Conservation (phyloP, 1,140 invertebrate genomes). For the Drosophila obscura region DNA sequence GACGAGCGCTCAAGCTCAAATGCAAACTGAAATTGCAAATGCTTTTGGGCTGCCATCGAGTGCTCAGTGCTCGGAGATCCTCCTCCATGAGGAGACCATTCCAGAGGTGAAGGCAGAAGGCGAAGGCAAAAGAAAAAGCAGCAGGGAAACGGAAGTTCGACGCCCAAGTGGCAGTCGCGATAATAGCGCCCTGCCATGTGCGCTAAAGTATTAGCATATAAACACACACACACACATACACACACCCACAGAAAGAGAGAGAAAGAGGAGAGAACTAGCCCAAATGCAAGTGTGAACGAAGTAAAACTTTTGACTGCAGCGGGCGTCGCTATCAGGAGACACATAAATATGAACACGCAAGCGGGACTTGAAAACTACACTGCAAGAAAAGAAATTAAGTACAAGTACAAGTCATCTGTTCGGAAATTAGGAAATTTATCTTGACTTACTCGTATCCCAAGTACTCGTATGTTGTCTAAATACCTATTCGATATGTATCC, state of each 20-base stretch:
- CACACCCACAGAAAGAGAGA: constrained; percentile 4
- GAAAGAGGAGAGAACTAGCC: neutral
- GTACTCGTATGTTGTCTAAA: too few relatives aligned
- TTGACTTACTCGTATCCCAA: too few relatives aligned
- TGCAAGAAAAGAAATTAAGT: constrained; percentile 19
- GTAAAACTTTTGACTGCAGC: constrained; percentile 74
- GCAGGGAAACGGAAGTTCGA: constrained; percentile 71
- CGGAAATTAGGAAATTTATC: too few relatives aligned
- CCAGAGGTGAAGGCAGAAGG: constrained; percentile 11
- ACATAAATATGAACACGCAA: constrained; percentile 81
- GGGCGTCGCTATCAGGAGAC: constrained; percentile 71
- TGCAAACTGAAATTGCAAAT: constrained; percentile 70
- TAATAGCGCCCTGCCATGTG: constrained; percentile 77
- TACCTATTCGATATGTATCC: too few relatives aligned
- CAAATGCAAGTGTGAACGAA: constrained; percentile 55
- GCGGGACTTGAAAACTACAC: constrained; percentile 59
- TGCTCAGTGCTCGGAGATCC: constrained; percentile 37
- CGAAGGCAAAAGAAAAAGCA: neutral
- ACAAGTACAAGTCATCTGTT: neutral
- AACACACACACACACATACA: constrained; percentile 54
- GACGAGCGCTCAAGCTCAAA: constrained; percentile 21
- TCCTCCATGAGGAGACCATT: constrained; percentile 25
- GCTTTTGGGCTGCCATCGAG: constrained; percentile 63
- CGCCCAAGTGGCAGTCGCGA: constrained; percentile 80
- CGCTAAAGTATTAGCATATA: constrained; percentile 82